A percentile compares a stretch with the other conserved stretches of the same genome.
Conservation (phyloP, 2,888 invertebrate species). For the Agrotis ipsilon region DNA sequence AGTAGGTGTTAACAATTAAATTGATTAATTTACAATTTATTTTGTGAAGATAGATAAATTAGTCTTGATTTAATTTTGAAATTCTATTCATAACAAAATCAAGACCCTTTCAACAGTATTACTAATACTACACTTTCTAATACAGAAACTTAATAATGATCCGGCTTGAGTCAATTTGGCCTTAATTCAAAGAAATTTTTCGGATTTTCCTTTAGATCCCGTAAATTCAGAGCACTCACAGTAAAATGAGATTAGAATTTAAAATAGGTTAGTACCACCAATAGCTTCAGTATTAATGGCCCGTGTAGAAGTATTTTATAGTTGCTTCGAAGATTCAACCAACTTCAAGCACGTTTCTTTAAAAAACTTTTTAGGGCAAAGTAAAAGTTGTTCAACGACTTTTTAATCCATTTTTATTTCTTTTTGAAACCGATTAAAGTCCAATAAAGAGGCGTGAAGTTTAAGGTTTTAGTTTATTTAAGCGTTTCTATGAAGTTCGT, state of each 20-base stretch:
- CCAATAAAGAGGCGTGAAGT: conserved; percentile 51
- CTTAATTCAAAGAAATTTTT: neutral
- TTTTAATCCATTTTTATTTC: conserved; percentile 72
- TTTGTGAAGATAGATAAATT: neutral
- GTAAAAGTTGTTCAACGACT: conserved; percentile 68
- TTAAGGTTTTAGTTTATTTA: conserved; percentile 41
- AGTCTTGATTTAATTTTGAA: neutral
- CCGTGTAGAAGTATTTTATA: conserved; percentile 63
- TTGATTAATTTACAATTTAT: no score
- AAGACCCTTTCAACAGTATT: neutral
- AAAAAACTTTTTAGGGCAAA: conserved; percentile 68
- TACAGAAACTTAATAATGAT: no score
- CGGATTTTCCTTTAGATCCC: neutral
- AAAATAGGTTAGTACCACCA: conserved; percentile 25
- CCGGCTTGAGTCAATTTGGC: neutral
- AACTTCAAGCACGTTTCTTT: conserved; percentile 65
- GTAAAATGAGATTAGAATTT: conserved; percentile 50
- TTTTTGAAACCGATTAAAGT: conserved; percentile 65
- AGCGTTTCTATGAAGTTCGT: conserved; percentile 27
- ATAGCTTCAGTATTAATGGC: conserved; percentile 54
- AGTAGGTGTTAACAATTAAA: no score
- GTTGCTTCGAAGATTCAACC: conserved; percentile 55
- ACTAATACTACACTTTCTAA: neutral
- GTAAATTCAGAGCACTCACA: conserved; percentile 18
- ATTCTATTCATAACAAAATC: neutral